Conservation (phyloP, 2,113 vertebrate species). For the Alces alces region DNA sequence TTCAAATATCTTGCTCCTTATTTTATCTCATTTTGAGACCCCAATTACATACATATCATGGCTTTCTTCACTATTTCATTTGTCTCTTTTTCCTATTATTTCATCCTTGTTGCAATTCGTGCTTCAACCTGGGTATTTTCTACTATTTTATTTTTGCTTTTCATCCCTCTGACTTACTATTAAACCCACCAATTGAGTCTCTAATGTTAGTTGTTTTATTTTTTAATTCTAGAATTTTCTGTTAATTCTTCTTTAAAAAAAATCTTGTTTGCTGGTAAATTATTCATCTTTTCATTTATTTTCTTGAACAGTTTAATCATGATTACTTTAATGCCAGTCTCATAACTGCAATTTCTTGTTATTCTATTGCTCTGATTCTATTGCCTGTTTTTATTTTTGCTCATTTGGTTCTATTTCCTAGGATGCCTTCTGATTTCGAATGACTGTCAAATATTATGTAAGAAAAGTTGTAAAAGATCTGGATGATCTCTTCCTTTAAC, state of each 20-base stretch:
- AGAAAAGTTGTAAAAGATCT: neutral
- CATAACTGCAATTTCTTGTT: neutral
- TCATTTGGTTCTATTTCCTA: neutral
- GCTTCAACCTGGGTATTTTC: neutral
- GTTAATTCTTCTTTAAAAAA: neutral
- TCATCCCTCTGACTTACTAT: neutral
- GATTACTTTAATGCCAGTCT: neutral
- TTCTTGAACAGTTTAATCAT: neutral
- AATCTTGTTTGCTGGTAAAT: neutral
- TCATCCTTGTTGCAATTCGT: neutral
- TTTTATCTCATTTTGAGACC: neutral
- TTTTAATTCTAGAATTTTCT: neutral
- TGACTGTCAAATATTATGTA: neutral
- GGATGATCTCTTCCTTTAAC: neutral
- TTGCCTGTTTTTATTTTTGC: neutral
- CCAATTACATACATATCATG: neutral
- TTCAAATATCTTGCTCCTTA: neutral
- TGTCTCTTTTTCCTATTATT: neutral
- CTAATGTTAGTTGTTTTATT: neutral
- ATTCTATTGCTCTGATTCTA: neutral
- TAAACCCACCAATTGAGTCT: neutral
- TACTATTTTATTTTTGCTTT: neutral
- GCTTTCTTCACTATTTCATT: neutral
- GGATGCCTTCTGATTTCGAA: neutral
- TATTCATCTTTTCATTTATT: neutral